Evolutionary conservation across 2,888 invertebrate genomes (phyloP).

Genomic region (Chymomyza caudatula): DNA sequence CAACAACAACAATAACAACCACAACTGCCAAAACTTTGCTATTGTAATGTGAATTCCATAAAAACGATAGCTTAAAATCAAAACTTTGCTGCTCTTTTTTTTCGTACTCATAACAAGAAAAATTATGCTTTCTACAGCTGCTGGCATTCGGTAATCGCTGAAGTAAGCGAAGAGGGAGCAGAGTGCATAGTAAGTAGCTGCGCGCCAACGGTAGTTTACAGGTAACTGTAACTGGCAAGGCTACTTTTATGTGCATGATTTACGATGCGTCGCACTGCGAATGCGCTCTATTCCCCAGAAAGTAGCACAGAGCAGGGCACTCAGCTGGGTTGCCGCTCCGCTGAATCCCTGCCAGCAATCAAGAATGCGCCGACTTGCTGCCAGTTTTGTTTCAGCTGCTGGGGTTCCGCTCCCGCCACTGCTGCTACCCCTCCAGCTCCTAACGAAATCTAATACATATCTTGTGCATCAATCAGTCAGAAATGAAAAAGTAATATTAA

Average conservation of each 20-base stretch:
- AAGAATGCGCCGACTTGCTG: constrained; percentile 20
- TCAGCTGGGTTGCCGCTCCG: not conserved
- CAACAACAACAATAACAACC: not conserved
- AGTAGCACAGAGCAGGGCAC: constrained; percentile 15
- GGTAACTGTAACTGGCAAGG: not conserved
- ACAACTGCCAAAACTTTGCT: not conserved
- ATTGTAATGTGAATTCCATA: not conserved
- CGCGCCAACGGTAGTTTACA: not conserved
- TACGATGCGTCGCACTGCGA: constrained; percentile 47
- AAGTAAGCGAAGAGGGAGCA: constrained; percentile 2
- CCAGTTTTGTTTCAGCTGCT: constrained; percentile 22
- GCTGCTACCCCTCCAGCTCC: constrained; percentile 2
- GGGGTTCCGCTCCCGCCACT: constrained; percentile 11
- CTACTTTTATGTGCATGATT: constrained; percentile 36
- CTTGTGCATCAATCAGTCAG: constrained; percentile 53
- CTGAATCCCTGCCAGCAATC: constrained; percentile 29
- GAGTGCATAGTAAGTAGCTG: not conserved
- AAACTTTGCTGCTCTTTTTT: constrained; percentile 10
- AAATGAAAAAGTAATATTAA: constrained; percentile 46
- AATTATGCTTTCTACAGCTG: constrained; percentile 56
- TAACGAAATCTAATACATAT: constrained; percentile 31
- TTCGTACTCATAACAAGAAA: constrained; percentile 39
- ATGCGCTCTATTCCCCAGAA: constrained; percentile 48
- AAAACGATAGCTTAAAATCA: not conserved
- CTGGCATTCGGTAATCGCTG: constrained; percentile 34